Conservation (phyloP, 2,113 vertebrate species). For the Dendrocopos noguchii region DNA sequence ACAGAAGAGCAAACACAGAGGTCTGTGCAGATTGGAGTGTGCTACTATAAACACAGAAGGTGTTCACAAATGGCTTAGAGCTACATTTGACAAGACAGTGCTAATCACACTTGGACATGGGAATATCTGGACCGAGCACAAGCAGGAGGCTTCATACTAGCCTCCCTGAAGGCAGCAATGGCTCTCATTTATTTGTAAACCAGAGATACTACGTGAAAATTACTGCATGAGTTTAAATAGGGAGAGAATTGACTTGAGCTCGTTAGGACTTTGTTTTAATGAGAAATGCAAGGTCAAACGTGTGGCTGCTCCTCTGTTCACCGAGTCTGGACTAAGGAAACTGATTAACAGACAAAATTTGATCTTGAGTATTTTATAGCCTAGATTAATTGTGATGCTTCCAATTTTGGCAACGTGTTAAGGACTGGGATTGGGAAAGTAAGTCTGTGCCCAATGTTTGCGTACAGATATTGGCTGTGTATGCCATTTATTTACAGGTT, state of each 20-base stretch:
- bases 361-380: neutral
- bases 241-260: neutral
- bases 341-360: neutral
- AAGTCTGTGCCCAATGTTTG: neutral
- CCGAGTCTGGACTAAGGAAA: neutral
- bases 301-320: neutral
- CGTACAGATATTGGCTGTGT: neutral
- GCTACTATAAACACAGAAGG: conserved; percentile 78
- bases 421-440: neutral
- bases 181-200: neutral
- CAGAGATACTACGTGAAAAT: neutral
- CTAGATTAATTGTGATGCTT: neutral
- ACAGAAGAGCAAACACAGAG: conserved; percentile 57
- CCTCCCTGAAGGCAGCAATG: neutral
- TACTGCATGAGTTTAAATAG: neutral
- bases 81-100: conserved; percentile 81
- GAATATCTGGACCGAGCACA: conserved; percentile 73
- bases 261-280: neutral
- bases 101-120: conserved; percentile 79
- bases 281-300: neutral
- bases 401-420: neutral
- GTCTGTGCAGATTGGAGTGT: conserved; percentile 62
- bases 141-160: conserved; percentile 7
- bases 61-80: conserved; percentile 82
- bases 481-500: neutral